Percentiles rank a stretch among this genome's conserved stretches.
phyloP scores from a whole-genome alignment of 2,113 vertebrate species.

The Daboia siamensis region DNA sequence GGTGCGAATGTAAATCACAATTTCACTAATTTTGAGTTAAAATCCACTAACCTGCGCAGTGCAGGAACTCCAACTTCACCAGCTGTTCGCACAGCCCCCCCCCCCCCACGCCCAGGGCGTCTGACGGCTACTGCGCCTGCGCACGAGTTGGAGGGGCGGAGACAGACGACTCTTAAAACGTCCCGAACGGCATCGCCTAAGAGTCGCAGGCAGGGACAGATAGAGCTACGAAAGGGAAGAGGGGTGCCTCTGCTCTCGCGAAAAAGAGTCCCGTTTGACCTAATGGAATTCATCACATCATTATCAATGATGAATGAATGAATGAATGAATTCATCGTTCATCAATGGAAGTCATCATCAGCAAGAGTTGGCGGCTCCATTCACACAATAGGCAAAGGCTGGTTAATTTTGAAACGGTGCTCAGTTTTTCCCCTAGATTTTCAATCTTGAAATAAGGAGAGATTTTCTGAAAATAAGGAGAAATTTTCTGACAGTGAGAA shows the following conservation, averaged over 20 bases:
- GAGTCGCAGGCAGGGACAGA: not conserved
- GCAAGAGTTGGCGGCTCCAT: not conserved
- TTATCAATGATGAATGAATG: too few relatives aligned
- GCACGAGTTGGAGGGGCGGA: not conserved
- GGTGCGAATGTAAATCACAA: not conserved
- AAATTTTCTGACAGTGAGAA: too few relatives aligned
- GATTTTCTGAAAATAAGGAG: too few relatives aligned
- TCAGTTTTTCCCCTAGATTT: too few relatives aligned
- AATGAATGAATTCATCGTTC: too few relatives aligned
- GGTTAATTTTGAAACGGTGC: not conserved
- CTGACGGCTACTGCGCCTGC: not conserved
- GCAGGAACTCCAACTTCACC: not conserved
- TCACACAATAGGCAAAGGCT: not conserved
- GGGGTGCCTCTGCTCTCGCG: not conserved
- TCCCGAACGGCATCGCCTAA: not conserved
- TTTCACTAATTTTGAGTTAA: not conserved
- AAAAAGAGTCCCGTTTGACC: not conserved
- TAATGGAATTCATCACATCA: too few relatives aligned
- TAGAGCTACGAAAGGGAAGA: not conserved
- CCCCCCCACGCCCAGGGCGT: too few relatives aligned
- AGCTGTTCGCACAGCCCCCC: not conserved
- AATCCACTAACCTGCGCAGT: not conserved
- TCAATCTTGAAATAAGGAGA: too few relatives aligned
- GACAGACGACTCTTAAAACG: fast-evolving
- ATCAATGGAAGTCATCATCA: too few relatives aligned